Conservation (phyloP, 2,888 invertebrate genomes). For the Scaptomyza flava region DNA sequence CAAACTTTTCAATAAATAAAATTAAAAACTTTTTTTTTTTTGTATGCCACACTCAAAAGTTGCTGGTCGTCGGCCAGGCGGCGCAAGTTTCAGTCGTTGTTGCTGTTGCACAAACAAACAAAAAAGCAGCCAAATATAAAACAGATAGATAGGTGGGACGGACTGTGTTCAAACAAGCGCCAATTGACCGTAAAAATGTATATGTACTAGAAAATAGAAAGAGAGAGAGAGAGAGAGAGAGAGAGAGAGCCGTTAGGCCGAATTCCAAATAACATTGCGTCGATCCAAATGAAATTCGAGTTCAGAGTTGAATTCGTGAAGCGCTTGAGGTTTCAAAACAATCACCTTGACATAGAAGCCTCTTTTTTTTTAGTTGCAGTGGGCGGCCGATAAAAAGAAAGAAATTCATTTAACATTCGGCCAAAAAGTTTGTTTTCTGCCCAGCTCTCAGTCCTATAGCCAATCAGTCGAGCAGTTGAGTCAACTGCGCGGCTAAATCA, state of each 20-base stretch:
- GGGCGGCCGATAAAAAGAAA: constrained; percentile 14
- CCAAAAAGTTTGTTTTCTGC: constrained; percentile 35
- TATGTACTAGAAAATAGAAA: constrained; percentile 32
- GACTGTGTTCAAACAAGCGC: constrained; percentile 65
- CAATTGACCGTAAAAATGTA: constrained; percentile 79
- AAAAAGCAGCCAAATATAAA: constrained; percentile 11
- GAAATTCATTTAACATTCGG: constrained; percentile 51
- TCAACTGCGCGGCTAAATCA: constrained; percentile 70
- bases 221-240: background rate
- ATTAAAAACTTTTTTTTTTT: constrained; percentile 73
- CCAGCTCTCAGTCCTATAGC: constrained; percentile 50
- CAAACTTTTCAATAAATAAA: constrained; percentile 80
- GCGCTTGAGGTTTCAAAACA: constrained; percentile 77
- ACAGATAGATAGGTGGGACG: constrained; percentile 6
- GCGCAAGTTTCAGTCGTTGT: constrained; percentile 55
- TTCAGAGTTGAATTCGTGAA: constrained; percentile 36
- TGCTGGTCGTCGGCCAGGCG: constrained; percentile 65
- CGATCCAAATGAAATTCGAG: constrained; percentile 15
- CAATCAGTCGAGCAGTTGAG: constrained; percentile 57
- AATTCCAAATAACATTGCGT: constrained; percentile 22
- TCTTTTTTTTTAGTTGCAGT: constrained; percentile 18
- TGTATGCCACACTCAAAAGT: constrained; percentile 58
- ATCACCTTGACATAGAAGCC: constrained; percentile 68
- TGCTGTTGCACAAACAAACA: constrained; percentile 48
- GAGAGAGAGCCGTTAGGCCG: constrained; percentile 25